Conservation (phyloP, 1,140 invertebrate species). For the Tetramorium alpestre region DNA sequence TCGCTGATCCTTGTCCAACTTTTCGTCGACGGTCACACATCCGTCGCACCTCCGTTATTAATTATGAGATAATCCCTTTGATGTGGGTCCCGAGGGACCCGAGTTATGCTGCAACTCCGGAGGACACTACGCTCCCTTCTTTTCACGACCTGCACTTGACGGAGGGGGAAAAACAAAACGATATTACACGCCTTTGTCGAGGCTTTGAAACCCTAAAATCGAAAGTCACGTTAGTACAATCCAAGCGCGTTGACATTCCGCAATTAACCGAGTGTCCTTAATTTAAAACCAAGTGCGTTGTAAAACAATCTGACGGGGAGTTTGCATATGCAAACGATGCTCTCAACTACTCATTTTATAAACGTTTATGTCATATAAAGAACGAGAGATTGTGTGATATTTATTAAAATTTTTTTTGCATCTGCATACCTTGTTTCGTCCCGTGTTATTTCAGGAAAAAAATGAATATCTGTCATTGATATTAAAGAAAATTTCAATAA, state of each 20-base stretch:
- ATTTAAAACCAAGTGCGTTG: conserved; percentile 4
- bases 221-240: conserved; percentile 28
- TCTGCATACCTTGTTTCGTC: neutral
- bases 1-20: conserved; percentile 45
- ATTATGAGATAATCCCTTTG: conserved; percentile 80
- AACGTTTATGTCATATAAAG: neutral
- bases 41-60: conserved; percentile 78
- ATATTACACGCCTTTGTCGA: conserved; percentile 36
- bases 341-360: neutral
- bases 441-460: neutral
- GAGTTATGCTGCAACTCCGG: conserved; percentile 50
- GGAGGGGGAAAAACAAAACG: neutral
- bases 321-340: conserved; percentile 1
- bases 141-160: conserved; percentile 21
- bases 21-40: conserved; percentile 75
- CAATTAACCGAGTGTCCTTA: conserved; percentile 26
- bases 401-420: neutral
- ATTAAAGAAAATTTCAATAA: neutral
- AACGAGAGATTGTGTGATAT: neutral
- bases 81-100: conserved; percentile 59
- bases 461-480: neutral
- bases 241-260: conserved; percentile 10
- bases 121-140: conserved; percentile 41
- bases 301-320: neutral
- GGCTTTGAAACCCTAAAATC: conserved; percentile 9